Base-by-base conservation (phyloP, 2,113 vertebrate species). In the Prinia subflava region DNA sequence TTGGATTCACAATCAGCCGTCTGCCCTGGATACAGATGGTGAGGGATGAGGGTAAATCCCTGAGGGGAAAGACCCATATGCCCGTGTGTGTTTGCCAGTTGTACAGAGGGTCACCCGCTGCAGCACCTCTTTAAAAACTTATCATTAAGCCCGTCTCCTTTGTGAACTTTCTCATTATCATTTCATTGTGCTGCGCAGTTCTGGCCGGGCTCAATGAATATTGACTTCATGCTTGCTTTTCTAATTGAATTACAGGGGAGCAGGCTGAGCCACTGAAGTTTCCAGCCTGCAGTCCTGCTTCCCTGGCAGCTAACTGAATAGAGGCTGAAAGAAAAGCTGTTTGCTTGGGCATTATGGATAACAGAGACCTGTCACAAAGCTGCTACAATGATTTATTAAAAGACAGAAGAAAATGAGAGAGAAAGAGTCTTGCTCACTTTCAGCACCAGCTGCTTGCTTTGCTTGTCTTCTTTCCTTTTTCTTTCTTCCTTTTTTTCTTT, bases 201-300 rank as follows among this genome's bases (percentile, higher is more conserved):
- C 96, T 96, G 93, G 84, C 89, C 24, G 28, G 67, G 73, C 1
- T 64, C 97, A 96, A 96, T 98, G 97, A 98, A 98, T 98, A 98
- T 98, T 98, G 98, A 98, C 98, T 98, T 97, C 97, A 95, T 97
- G 97, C 98, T 98, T 96, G 95, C 98, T 98, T 98, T 98, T 97
- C 98, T 98, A 98, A 98, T 98, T 98, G 98, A 98, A 98, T 98
- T 98, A 98, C 92, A 92, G 97, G 85, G 81, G 33, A 94, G 88
- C 96, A 94, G 95, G 84, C 96, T 96, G 95, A 96, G 89, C 92
- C 91, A 90, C 94, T 73, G 63, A 76, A 94, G 97, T 92, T 83
- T 95, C 96, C 97, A 97, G 97, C 96, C 89, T 95, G 79, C 83
- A 89, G 93, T 96, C 95, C 94, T 91, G 97, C 96, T 92, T 95